Conservation (phyloP, 2,888 invertebrate genomes). For the Cryptosula pallasiana region DNA sequence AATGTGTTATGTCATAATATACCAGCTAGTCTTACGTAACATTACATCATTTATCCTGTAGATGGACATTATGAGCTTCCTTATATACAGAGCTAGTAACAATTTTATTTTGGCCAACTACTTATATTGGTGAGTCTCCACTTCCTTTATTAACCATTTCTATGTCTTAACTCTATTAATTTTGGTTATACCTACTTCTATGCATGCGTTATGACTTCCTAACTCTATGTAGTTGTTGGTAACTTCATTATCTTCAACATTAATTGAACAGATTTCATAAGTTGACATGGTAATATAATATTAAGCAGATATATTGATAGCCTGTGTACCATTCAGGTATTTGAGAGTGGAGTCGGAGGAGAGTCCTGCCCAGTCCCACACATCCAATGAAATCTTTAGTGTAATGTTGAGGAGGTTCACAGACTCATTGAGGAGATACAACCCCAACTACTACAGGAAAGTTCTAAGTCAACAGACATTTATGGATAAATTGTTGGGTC, state of each 20-base stretch:
- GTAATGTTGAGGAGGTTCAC: constrained; percentile 83
- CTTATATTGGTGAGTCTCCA: constrained; percentile 85
- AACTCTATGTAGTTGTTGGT: too few species aligned
- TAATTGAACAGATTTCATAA: too few species aligned
- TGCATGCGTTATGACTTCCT: too few species aligned
- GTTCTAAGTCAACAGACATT: constrained; percentile 82
- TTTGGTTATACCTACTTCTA: too few species aligned
- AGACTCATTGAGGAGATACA: constrained; percentile 57
- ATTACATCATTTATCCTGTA: too few species aligned
- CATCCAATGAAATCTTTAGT: constrained; percentile 76
- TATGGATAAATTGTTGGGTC: constrained; percentile 79
- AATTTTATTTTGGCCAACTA: constrained; percentile 90
- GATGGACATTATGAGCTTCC: constrained; percentile 77
- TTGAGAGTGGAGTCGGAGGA: constrained; percentile 74
- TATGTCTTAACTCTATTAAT: too few species aligned
- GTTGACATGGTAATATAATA: too few species aligned
- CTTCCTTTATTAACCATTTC: too few species aligned
- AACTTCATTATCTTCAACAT: too few species aligned
- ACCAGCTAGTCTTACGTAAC: too few species aligned
- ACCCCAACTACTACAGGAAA: constrained; percentile 52
- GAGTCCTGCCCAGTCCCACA: constrained; percentile 62
- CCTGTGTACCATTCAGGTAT: constrained; percentile 47
- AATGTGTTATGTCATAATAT: too few species aligned
- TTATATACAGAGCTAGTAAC: constrained; percentile 80
- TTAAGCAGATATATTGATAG: too few species aligned